These are phyloP conservation scores for Rhinichthys klamathensis DNA, from an alignment of 2,113 vertebrate species.

Conservation along the genomic window DNA sequence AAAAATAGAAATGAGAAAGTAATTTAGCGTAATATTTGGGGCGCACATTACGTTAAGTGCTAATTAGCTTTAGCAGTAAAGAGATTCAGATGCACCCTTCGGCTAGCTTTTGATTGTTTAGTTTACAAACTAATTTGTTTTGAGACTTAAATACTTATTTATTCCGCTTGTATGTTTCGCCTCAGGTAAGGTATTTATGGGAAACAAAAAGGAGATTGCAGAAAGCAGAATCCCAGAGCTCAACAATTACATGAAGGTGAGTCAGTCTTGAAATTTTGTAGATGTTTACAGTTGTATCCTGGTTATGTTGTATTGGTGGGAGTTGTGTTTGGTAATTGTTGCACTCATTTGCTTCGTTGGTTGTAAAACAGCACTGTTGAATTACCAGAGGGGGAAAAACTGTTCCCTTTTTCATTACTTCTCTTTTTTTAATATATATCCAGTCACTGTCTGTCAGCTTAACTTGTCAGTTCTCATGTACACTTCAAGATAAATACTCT, in stretches of 20 bases:
- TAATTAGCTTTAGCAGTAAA: not conserved
- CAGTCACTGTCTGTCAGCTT: conserved; percentile 10
- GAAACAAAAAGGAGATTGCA: conserved; percentile 91
- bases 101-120: conserved; percentile 40
- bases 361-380: conserved; percentile 65
- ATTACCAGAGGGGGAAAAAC: conserved; percentile 31
- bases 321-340: conserved; percentile 12
- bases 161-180: conserved; percentile 44
- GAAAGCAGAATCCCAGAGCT: conserved; percentile 88
- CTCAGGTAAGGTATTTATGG: conserved; percentile 89
- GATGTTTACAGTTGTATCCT: not conserved
- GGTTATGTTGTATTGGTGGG: not conserved
- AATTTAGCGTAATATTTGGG: conserved; percentile 37
- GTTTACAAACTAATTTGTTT: conserved; percentile 34
- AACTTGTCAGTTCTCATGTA: not conserved
- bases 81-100: not conserved
- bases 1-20: conserved; percentile 31
- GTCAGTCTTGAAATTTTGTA: not conserved
- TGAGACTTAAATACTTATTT: not conserved
- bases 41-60: not conserved
- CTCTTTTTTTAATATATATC: not conserved
- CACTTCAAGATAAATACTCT: not conserved
- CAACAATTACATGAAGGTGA: conserved; percentile 94
- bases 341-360: not conserved
- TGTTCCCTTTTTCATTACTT: conserved; percentile 57